These are phyloP conservation scores for Erynnis tages DNA, from an alignment of 2,888 invertebrate genomes.

Conservation along the genomic window DNA sequence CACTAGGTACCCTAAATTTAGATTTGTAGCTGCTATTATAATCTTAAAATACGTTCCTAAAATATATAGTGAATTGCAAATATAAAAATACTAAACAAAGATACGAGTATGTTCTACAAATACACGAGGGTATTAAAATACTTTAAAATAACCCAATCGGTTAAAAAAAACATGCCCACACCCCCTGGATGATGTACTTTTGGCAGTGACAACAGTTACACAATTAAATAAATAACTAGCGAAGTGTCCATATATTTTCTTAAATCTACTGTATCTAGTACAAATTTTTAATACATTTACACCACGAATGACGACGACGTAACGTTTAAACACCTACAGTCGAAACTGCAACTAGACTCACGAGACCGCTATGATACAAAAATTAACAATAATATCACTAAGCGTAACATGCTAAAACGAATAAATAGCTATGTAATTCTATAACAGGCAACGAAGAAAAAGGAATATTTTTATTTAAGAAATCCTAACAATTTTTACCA, in stretches of 20 bases:
- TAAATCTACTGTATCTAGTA: constrained; percentile 41
- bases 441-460: constrained; percentile 45
- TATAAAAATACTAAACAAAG: constrained; percentile 34
- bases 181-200: constrained; percentile 64
- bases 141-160: constrained; percentile 36
- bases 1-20: constrained; percentile 36
- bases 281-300: constrained; percentile 51
- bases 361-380: constrained; percentile 48
- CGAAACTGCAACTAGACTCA: constrained; percentile 38
- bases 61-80: constrained; percentile 36
- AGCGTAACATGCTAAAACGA: constrained; percentile 46
- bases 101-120: constrained; percentile 7
- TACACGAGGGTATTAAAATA: constrained; percentile 21
- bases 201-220: constrained; percentile 65
- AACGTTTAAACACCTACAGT: constrained; percentile 13
- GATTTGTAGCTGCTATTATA: constrained; percentile 38
- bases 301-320: constrained; percentile 41
- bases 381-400: constrained; percentile 47
- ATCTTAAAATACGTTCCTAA: constrained; percentile 30
- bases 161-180: constrained; percentile 43
- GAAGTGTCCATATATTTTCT: constrained; percentile 45
- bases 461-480: no score
- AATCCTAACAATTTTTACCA: constrained; percentile 42
- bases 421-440: constrained; percentile 63
- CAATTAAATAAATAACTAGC: constrained; percentile 38